Evolutionary conservation across 2,113 vertebrate genomes (phyloP), one percentile per base, ranked within the genome.

Genomic region (Sinocyclocheilus maitianheensis): DNA sequence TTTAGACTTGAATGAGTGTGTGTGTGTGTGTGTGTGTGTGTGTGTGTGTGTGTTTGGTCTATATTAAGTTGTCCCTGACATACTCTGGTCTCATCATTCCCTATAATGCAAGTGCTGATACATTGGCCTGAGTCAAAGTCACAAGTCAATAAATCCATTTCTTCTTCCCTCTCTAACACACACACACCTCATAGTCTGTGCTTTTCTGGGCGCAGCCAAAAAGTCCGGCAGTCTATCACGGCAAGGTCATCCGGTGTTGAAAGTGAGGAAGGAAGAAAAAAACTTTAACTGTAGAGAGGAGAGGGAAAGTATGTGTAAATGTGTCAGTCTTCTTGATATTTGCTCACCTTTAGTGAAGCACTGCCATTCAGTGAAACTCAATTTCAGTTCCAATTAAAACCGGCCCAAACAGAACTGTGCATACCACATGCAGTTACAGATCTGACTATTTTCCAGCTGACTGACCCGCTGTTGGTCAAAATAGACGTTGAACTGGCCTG

Each of bases 111-210:
- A 94, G 94, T 91, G 92, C 94, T 96, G 96, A 97, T 97, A 96
- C 95, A 96, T 96, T 94, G 95, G 95, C 94, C 91, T 4, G 91
- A 97, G 95, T 96, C 95, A 93, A 94, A 96, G 96, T 95, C 93
- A 51, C 93, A 93, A 96, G 94, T 97, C 97, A 96, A 98, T 98
- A 98, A 98, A 98, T 98, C 97, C 95, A 97, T 97, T 96, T 94
- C 92, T 91, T 88, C 91, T 90, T 85, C 95, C 96, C 94, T 96
- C 94, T 74, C 26, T 5, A 20, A 16, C 46, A 71, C 62, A 71
- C 95, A 92, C 93, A 53, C 43, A 71, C 78, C 92, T 87, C 93
- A 94, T 93, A 95, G 95, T 95, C 95, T 92, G 95, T 94, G 93
- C 94, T 92, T 92, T 91, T 91, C 92, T 92, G 91, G 89, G 91